phyloP scores from a whole-genome alignment of 2,113 vertebrate genomes.

The Chionis minor region DNA sequence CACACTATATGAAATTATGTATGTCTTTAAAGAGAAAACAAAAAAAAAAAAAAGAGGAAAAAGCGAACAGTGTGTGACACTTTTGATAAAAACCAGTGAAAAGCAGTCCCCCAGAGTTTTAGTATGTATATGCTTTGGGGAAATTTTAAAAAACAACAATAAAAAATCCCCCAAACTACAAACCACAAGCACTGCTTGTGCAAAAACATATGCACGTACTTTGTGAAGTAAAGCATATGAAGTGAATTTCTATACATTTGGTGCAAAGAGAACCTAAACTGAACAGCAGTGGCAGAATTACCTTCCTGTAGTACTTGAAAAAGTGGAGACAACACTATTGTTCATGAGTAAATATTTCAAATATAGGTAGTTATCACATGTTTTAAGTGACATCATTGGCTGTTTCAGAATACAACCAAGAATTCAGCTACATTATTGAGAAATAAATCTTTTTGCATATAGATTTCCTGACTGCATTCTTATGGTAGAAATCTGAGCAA shows the following conservation, averaged over 20 bases:
- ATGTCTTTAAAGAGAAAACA: not conserved
- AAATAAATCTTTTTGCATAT: not conserved
- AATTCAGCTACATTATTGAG: not conserved
- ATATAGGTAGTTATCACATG: fast-evolving
- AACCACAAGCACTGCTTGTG: not conserved
- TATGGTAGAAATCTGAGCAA: not conserved
- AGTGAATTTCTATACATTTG: not conserved
- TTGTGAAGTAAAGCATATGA: not conserved
- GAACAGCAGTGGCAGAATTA: not conserved
- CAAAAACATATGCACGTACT: fast-evolving
- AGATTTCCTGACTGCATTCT: not conserved
- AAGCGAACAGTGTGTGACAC: fast-evolving
- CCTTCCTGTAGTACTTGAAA: not conserved
- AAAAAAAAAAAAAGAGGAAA: not conserved
- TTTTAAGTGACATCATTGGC: not conserved
- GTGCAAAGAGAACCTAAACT: not conserved
- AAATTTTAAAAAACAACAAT: not conserved
- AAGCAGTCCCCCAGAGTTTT: not conserved
- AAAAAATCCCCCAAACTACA: not conserved
- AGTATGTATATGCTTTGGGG: not conserved
- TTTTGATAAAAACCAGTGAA: not conserved
- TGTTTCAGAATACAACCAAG: not conserved
- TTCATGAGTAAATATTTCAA: not conserved
- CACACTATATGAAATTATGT: fast-evolving
- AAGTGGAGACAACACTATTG: fast-evolving